phyloP scores from a whole-genome alignment of 2,888 invertebrate genomes.

The Conus canariensis region DNA sequence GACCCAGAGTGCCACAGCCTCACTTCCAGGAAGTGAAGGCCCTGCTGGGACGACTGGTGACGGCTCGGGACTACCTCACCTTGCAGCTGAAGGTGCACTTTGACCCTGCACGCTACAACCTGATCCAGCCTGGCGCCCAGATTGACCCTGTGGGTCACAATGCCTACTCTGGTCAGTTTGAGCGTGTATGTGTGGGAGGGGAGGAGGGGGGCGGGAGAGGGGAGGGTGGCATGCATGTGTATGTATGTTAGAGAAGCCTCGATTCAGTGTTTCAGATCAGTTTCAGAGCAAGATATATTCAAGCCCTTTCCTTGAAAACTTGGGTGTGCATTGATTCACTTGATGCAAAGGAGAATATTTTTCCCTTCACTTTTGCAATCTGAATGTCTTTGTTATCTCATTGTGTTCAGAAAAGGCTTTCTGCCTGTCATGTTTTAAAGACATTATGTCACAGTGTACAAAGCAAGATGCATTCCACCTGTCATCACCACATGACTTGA shows the following conservation, averaged over 20 bases:
- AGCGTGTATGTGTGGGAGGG: neutral
- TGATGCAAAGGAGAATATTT: too few species aligned
- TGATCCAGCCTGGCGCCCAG: slow-evolving; percentile 68
- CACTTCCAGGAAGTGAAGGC: slow-evolving; percentile 67
- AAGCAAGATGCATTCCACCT: too few species aligned
- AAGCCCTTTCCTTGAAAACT: too few species aligned
- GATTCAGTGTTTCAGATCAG: too few species aligned
- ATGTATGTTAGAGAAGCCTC: neutral
- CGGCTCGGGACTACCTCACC: slow-evolving; percentile 70
- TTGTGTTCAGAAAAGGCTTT: too few species aligned
- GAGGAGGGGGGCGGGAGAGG: neutral
- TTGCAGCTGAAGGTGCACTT: slow-evolving; percentile 69
- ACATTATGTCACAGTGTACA: too few species aligned
- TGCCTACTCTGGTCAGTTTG: slow-evolving; percentile 67
- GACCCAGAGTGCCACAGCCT: slow-evolving; percentile 70
- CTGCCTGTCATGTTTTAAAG: too few species aligned
- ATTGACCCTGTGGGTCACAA: slow-evolving; percentile 73
- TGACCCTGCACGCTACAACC: slow-evolving; percentile 53
- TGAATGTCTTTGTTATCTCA: too few species aligned
- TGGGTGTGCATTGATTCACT: too few species aligned
- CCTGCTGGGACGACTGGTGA: slow-evolving; percentile 65
- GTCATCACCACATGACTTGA: too few species aligned
- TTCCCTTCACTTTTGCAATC: too few species aligned
- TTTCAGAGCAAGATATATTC: too few species aligned
- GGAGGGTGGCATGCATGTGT: neutral